phyloP scores from a whole-genome alignment of 1,140 invertebrate species.

The Eumeta japonica region DNA sequence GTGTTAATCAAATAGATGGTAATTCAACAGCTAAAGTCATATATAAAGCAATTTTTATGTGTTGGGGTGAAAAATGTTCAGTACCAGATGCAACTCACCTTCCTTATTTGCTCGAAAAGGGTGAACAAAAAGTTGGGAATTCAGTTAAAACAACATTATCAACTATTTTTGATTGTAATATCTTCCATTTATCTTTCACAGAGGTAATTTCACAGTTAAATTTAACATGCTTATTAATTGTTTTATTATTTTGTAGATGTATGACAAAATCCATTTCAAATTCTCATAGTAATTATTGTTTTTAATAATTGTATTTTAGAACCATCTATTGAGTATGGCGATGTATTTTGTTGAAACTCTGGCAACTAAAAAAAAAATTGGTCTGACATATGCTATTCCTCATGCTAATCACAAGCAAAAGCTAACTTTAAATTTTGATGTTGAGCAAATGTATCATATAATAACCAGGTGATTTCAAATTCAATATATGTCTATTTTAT shows the following conservation, averaged over 20 bases:
- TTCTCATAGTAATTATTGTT: too few species aligned
- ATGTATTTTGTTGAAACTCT: too few species aligned
- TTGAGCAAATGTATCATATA: conserved; percentile 37
- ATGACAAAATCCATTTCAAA: too few species aligned
- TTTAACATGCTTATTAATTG: too few species aligned
- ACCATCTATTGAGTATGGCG: too few species aligned
- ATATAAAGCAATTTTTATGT: conserved; percentile 38
- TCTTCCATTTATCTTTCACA: conserved; percentile 38
- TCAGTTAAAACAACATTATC: conserved; percentile 32
- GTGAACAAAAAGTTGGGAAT: conserved; percentile 29
- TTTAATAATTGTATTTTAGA: too few species aligned
- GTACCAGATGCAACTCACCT: conserved; percentile 30
- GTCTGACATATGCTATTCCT: conserved; percentile 27
- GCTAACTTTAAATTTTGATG: conserved; percentile 31
- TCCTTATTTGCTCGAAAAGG: conserved; percentile 44
- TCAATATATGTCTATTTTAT: too few species aligned
- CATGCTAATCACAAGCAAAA: conserved; percentile 32
- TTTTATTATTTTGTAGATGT: too few species aligned
- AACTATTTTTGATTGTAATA: conserved; percentile 47
- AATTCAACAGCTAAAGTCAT: conserved; percentile 24
- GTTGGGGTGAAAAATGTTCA: conserved; percentile 32
- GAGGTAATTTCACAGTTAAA: conserved; percentile 37
- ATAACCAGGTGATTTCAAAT: too few species aligned
- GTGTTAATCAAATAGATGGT: conserved; percentile 17
- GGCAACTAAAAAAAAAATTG: conserved; percentile 31